Evolutionary conservation across 2,113 vertebrate genomes (phyloP).

Genomic region (Trematocara unimaculatum): DNA sequence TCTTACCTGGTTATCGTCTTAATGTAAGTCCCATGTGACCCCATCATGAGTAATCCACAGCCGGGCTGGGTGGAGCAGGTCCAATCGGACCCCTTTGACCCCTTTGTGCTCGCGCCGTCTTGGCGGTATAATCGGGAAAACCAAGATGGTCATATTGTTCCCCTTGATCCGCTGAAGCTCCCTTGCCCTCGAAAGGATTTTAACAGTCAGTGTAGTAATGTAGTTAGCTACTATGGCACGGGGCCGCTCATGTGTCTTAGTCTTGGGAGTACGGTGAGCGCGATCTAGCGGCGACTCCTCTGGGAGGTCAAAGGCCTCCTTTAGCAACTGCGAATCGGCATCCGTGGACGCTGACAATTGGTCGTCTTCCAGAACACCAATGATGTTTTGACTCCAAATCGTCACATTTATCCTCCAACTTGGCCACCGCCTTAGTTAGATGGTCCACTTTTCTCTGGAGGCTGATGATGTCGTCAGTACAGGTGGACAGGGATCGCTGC

Average conservation of each 20-base stretch:
- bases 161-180: not conserved
- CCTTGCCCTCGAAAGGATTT: not conserved
- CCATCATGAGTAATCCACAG: not conserved
- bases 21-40: not conserved
- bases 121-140: not conserved
- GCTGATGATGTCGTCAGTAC: not conserved
- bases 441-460: not conserved
- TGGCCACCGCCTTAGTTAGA: not conserved
- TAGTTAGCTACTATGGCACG: not conserved
- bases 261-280: rapidly evolving
- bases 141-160: not conserved
- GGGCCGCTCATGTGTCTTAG: rapidly evolving
- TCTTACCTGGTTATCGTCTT: not conserved
- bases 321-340: not conserved
- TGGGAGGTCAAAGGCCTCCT: not conserved
- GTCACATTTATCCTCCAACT: not conserved
- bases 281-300: rapidly evolving
- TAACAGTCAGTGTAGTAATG: not conserved
- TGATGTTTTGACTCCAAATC: not conserved
- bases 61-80: not conserved
- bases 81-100: rapidly evolving
- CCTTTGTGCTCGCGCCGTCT: rapidly evolving
- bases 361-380: not conserved
- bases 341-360: rapidly evolving
- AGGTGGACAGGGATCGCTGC: not conserved